Base-by-base conservation (phyloP, 2,888 invertebrate genomes). In the Mallateleia sp. region DNA sequence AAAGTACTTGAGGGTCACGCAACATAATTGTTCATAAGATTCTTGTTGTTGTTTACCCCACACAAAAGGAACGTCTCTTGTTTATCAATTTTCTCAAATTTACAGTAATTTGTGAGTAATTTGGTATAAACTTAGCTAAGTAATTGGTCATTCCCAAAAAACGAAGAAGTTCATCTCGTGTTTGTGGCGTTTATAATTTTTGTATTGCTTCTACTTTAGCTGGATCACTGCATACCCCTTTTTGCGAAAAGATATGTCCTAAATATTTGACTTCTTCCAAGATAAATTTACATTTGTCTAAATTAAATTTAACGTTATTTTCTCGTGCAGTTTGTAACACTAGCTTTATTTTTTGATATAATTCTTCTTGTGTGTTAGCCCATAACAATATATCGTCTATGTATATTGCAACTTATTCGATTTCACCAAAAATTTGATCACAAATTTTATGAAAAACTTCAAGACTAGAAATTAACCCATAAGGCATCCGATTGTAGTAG, bases 321-420 rank as follows among this genome's bases (percentile, higher is more conserved):
- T 81, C 58, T 22, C 42, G 25, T 3, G 85, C 88, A 38, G 22
- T 54, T 20, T 78, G 24, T 11, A 89, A 56, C 5, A 88, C 83
- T 50, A 74, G 11, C 52, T 77, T 24, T 24, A 90, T 69, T 62
- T 50, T 79, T 52, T 72, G 50, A 28, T 92, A 66, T 85, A 92
- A 90, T 80, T 92, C 88, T 66, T 89, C 47, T 62, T 85, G 60
- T 20, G 38, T 77, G 42, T 64, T 85, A 11, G 91, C 90, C 81
- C 87, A 92, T 4, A 93, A 71, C 25, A 93, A 60, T 11, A 93
- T 80, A 85, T 93, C 93, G 85, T 94, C 92, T 47, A 93, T 89
- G 54, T 90, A 91, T 69, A 25, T 92, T 42, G 8, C 85, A 78
- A 54, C 67, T 77, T 22, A 89, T 71, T 60, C 82, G 45, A 91